These are phyloP conservation scores for Nematolebias whitei DNA, from an alignment of 2,113 vertebrate species.

Conservation along the genomic window DNA sequence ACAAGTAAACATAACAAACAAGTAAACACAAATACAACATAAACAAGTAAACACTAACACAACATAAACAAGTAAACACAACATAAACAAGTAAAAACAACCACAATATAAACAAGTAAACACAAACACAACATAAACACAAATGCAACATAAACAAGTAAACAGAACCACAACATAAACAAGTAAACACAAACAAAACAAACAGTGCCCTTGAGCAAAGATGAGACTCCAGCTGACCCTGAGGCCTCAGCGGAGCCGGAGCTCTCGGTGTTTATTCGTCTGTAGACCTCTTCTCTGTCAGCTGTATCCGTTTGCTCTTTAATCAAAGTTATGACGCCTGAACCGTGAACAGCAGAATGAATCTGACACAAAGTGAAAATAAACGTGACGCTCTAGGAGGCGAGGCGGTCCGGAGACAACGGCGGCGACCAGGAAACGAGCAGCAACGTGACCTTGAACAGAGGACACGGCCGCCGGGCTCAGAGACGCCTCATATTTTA, in stretches of 20 bases:
- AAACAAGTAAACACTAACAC: too few relatives aligned
- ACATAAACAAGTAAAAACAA: too few relatives aligned
- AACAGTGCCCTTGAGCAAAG: conserved; percentile 24
- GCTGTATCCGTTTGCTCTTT: conserved; percentile 15
- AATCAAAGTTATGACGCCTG: conserved; percentile 8
- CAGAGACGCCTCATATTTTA: too few relatives aligned
- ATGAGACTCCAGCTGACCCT: not conserved
- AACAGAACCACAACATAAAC: too few relatives aligned
- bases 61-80: too few relatives aligned
- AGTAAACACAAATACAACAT: too few relatives aligned
- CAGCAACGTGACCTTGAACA: conserved; percentile 3
- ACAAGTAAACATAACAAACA: too few relatives aligned
- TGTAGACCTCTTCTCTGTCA: conserved; percentile 9
- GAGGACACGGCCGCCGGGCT: not conserved
- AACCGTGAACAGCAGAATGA: not conserved
- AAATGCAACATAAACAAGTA: too few relatives aligned
- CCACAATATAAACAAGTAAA: too few relatives aligned
- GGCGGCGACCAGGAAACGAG: not conserved
- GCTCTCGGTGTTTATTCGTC: conserved; percentile 14
- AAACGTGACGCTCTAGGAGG: not conserved
- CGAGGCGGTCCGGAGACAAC: not conserved
- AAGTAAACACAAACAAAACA: too few relatives aligned
- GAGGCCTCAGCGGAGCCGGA: conserved; percentile 16
- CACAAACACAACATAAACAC: too few relatives aligned
- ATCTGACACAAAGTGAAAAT: not conserved